Evolutionary conservation across 64 coral and sea anemone species (phyloP).

Genomic region (Actinia equina): DNA sequence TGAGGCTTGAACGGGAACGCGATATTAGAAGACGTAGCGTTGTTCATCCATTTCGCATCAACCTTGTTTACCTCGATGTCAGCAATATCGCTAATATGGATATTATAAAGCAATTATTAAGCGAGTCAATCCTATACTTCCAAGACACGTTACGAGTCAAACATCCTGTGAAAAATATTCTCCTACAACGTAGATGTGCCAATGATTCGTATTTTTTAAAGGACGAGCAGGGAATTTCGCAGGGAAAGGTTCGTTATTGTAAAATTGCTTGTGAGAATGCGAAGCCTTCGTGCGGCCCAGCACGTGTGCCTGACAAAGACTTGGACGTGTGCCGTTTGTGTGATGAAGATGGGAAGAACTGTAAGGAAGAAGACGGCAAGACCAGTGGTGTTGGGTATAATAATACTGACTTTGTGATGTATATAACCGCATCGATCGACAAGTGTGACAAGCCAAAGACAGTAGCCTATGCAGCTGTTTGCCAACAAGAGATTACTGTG

Average conservation of each 20-base stretch:
- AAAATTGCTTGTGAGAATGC: conserved; percentile 43
- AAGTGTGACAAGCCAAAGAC: conserved; percentile 64
- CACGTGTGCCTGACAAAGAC: conserved; percentile 41
- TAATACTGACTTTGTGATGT: conserved; percentile 83
- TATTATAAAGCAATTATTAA: conserved; percentile 40
- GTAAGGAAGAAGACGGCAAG: conserved; percentile 34
- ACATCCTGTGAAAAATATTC: conserved; percentile 49
- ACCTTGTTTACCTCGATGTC: conserved; percentile 65
- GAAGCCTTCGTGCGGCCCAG: conserved; percentile 49
- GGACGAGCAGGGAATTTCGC: conserved; percentile 33
- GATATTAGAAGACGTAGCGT: conserved; percentile 44
- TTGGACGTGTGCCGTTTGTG: conserved; percentile 76
- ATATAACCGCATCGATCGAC: conserved; percentile 43
- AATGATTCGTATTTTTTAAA: conserved; percentile 56
- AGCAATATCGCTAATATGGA: conserved; percentile 21
- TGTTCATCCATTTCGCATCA: conserved; percentile 63
- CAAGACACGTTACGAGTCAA: conserved; percentile 46
- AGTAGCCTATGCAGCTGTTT: conserved; percentile 80
- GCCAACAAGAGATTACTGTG: conserved; percentile 76
- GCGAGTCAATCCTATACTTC: conserved; percentile 49
- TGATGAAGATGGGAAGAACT: conserved; percentile 46
- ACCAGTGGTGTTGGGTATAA: conserved; percentile 40
- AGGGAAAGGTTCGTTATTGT: conserved; percentile 62
- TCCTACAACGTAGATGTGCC: conserved; percentile 68
- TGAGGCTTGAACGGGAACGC: conserved; percentile 33